These are phyloP conservation scores for Oryzias celebensis DNA, from an alignment of 2,113 vertebrate genomes.

Conservation along the genomic window DNA sequence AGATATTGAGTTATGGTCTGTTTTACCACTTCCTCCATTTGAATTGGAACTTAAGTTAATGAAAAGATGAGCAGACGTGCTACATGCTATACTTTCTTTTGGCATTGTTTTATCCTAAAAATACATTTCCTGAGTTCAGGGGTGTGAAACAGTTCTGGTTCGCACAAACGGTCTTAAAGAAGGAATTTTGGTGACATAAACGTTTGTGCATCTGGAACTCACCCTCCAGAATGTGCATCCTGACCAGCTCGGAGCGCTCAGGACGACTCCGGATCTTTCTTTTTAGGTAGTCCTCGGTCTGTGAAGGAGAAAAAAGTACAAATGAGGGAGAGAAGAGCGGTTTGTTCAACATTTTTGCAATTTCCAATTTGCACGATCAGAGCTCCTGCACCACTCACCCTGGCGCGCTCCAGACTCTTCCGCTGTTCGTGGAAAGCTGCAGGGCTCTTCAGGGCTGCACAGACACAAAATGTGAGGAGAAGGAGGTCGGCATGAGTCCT, in stretches of 20 bases:
- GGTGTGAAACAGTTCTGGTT: too few species aligned
- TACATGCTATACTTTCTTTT: background rate
- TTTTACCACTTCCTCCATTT: conserved; percentile 3
- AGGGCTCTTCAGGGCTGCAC: conserved; percentile 92
- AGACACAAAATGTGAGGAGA: conserved; percentile 29
- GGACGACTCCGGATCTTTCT: conserved; percentile 94
- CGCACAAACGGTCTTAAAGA: too few species aligned
- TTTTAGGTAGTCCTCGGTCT: conserved; percentile 98
- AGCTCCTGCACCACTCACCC: conserved; percentile 59
- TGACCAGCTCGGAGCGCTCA: conserved; percentile 93
- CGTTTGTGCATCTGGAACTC: conserved; percentile 22
- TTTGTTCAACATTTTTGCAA: too few species aligned
- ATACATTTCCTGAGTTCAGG: too few species aligned
- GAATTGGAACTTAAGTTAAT: conserved; percentile 1
- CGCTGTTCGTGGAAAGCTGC: conserved; percentile 85
- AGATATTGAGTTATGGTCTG: background rate
- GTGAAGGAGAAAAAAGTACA: background rate
- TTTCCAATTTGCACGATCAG: too few species aligned
- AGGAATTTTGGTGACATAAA: too few species aligned
- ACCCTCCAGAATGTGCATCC: conserved; percentile 99
- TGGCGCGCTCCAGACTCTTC: conserved; percentile 79
- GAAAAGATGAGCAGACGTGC: background rate
- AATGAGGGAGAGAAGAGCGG: background rate
- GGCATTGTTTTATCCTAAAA: too few species aligned
- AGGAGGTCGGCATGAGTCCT: background rate